Evolutionary conservation across 2,113 vertebrate species (phyloP), one percentile per base, ranked within the genome.

Genomic region (Phasianus colchicus): DNA sequence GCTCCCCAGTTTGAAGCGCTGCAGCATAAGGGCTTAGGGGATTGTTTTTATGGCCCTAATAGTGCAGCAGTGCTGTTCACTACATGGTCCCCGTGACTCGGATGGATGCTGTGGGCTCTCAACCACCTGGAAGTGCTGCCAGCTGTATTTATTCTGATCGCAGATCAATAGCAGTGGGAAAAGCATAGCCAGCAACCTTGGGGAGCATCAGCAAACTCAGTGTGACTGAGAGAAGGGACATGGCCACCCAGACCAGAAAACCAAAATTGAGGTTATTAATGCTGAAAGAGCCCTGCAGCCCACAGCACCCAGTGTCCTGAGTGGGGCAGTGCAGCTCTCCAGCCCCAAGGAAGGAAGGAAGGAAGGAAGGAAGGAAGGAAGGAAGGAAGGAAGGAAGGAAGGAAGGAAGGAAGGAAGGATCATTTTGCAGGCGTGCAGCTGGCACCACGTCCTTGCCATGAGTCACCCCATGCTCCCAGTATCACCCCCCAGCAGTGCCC

Each of bases 81-180:
- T 77, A 85, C 92, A 86, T 83, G 71, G 38, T 57, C 67, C 34
- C 70, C 42, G 0, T 20, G 82, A 55, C 85, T 80, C 34, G 2
- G 13, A 70, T 0, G 1, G 84, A 70, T 5, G 74, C 34, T 11
- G 43, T 19, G 17, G 55, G 42, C 42, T 10, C 42, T 60, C 24
- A 11, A 55, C 42, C 40, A 13, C 55, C 70, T 70, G 38, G 50
- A 85, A 89, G 63, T 36, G 71, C 75, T 77, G 81, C 84, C 89
- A 83, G 74, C 43, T 74, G 9, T 74, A 95, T 93, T 95, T 95
- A 80, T 94, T 94, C 71, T 89, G 83, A 88, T 67, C 58, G 40
- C 64, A 21, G 75, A 92, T 95, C 94, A 93, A 95, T 83, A 91
- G 42, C 55, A 86, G 85, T 88, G 88, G 50, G 85, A 86, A 88